Base-by-base conservation (phyloP, 2,888 invertebrate species). In the Flexamia atlantica region DNA sequence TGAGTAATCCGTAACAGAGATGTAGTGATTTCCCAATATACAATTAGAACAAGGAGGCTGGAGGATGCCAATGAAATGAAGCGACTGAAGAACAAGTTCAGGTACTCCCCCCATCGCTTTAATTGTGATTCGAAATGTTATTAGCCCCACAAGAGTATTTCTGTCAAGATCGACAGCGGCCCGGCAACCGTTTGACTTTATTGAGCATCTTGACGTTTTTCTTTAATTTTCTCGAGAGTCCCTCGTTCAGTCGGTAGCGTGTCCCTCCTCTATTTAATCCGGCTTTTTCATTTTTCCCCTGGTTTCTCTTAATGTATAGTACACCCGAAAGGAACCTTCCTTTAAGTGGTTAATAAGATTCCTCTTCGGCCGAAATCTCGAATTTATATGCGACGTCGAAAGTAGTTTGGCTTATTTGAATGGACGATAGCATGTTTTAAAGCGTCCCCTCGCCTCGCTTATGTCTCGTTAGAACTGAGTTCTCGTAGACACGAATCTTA, bases 51-150 rank as follows among this genome's bases (percentile, higher is more conserved):
- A 14, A 25, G 12, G 36, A 79, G n/a, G 17, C 10, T 79, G 36
- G 57, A 50, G 50, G 57, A 79, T 79, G 74, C 40, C 50, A 46
- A 42, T 76, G 79, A 57, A 79, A 79, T 79, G 30, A 36, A 79
- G 79, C 57, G 57, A 79, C 46, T 57, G 57, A 28, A 57, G 79
- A 76, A 79, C 79, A 79, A 79, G 79, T 79, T 57, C 79, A 79
- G 79, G 79, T 79, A 36, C 25, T 46, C 64, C 57, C 42, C 70
- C 83, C 84, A 32, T 53, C 82, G 57, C 57, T 83, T 74, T 83
- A 83, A 83, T 83, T 83, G 82, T 83, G 74, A 83, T 83, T 83
- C 82, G 74, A 83, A 83, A 83, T 83, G 82, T 72, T 83, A 83
- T 83, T 83, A 83, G 74, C 74, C 82, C 82, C 82, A 74, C 82